phyloP scores from a whole-genome alignment of 2,113 vertebrate genomes.

The Theristicus caerulescens region DNA sequence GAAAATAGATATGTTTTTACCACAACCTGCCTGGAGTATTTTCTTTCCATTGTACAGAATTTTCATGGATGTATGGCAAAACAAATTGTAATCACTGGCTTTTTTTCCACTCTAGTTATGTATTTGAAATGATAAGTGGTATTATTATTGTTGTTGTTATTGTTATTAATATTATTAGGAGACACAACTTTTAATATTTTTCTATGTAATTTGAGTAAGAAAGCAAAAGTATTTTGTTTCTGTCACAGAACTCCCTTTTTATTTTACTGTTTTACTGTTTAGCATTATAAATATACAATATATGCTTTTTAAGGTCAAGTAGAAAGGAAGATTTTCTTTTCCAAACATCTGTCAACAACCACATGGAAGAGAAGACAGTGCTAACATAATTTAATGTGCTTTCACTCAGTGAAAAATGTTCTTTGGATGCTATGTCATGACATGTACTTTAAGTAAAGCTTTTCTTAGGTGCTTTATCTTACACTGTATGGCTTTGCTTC shows the following conservation, averaged over 20 bases:
- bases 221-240: background rate
- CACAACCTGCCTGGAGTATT: constrained; percentile 16
- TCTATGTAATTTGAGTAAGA: background rate
- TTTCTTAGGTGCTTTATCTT: constrained; percentile 56
- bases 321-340: constrained; percentile 64
- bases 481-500: constrained; percentile 40
- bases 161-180: background rate
- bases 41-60: constrained; percentile 63
- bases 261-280: constrained; percentile 16
- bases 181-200: background rate
- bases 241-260: background rate
- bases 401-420: constrained; percentile 53
- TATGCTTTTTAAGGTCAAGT: constrained; percentile 69
- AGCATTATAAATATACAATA: constrained; percentile 27
- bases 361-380: constrained; percentile 47
- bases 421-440: constrained; percentile 61
- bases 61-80: constrained; percentile 51
- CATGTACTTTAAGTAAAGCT: constrained; percentile 53
- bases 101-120: constrained; percentile 21
- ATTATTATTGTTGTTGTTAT: background rate
- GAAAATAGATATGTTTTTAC: constrained; percentile 49
- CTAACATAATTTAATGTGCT: constrained; percentile 54
- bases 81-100: constrained; percentile 29
- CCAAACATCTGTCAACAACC: constrained; percentile 65
- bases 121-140: constrained; percentile 15